Base-by-base conservation (phyloP, 2,888 invertebrate genomes). In the Aleiodes leptofemur region DNA sequence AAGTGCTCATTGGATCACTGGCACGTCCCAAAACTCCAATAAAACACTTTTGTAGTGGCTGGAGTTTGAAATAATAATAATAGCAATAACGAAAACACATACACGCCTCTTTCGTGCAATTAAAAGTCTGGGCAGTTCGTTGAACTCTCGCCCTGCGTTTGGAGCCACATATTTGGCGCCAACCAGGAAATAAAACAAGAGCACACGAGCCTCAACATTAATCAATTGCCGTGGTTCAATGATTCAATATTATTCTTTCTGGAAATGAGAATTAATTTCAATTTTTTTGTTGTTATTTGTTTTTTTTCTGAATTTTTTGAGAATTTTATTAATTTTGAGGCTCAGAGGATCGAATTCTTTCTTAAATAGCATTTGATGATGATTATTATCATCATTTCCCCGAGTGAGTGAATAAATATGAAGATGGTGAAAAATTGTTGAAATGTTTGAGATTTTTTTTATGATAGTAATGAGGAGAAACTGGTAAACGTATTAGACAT, bases 121-220 rank as follows among this genome's bases (percentile, higher is more conserved):
- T 73, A 66, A 73, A 64, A 73, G 71, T 76, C 80, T 81, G 79
- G 80, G 83, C 82, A 79, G 85, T 85, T 86, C 83, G 84, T 82
- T 75, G 75, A 75, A 75, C 75, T 75, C 66, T 80, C 80, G 81
- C 81, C 81, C 81, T 79, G 57, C 69, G 68, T 76, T 55, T 72
- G 76, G 77, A 16, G 77, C 76, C 76, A 70, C 76, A 76, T 76
- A 77, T 64, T 53, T 72, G 69, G 76, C 50, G 50, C 71, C 61
- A 64, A n/a, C 43, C 48, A 23, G 64, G 64, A 38, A 64, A 64
- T 64, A n/a, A 64, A 64, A 64, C 16, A 11, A 64, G 64, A 64
- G 43, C 48, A 64, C 64, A 9, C 14, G 43, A 48, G 16, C n/a
- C 16, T 64, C 43, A 14, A 43, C 23, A n/a, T 38, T 64, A 64